Base-by-base conservation (phyloP, 1,140 invertebrate species). In the Lepidostoma basale region DNA sequence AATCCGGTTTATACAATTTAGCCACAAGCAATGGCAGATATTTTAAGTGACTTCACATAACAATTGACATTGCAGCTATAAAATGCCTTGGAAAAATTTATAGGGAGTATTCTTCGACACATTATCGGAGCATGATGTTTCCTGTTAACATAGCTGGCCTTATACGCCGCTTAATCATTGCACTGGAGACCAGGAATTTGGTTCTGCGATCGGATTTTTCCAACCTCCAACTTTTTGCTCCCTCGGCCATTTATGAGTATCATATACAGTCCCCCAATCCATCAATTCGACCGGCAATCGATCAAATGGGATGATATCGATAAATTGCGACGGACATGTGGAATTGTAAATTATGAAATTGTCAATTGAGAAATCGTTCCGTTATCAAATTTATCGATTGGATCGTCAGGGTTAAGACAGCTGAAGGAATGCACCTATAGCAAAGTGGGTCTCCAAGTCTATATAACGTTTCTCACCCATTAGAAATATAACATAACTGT, bases 171-270 rank as follows among this genome's bases (percentile, higher is more conserved):
- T 52, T 62, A 66, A 67, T 67, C 69, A 47, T 23, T 28, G 42
- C 63, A 60, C 67, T 70, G 62, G 64, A 58, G 69, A 33, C 3
- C 36, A 39, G 26, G 62, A 66, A 70, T 67, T 70, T 52, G 45
- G 62, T 65, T 36, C 42, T 54, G 68, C 54, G 58, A 45, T 56
- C 44, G 58, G 58, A 42, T 33, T 10, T 26, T 54, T 16, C 49
- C 49, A 54, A 54, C 33, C 25, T 54, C 26, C 25, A 52, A 28
- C 49, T 70, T 70, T 70, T 69, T 69, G 67, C 28, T 10, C 30
- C 26, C 14, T n/a, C 9, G 26, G 30, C 49, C 49, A 26, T 54
- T 54, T 54, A 54, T 25, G 49, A 54, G 49, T 30, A 14, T 4
- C 49, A 14, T 5, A 26, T 16, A 16, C 33, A 25, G 49, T 14